Evolutionary conservation across 2,888 invertebrate species (phyloP).

Genomic region (Capitulum mitella): DNA sequence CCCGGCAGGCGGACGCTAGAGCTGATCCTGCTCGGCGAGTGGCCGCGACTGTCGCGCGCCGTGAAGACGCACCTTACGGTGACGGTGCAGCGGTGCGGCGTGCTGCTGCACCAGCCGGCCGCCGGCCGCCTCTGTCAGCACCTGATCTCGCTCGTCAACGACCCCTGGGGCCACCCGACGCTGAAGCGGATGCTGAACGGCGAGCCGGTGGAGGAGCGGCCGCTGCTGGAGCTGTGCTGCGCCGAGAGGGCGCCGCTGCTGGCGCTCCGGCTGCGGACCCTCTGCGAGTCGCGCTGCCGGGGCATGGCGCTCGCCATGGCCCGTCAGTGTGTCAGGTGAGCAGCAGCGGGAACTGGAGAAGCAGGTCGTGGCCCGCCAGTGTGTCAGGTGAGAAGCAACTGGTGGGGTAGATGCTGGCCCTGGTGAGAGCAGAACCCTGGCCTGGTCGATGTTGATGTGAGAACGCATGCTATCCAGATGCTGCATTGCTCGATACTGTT

Average conservation of each 20-base stretch:
- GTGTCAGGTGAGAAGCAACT: slow-evolving; percentile 39
- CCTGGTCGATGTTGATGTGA: too few relatives aligned
- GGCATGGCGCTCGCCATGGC: slow-evolving; percentile 56
- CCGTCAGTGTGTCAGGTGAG: slow-evolving; percentile 45
- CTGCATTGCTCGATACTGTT: too few relatives aligned
- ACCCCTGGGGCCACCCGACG: slow-evolving; percentile 49
- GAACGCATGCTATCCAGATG: too few relatives aligned
- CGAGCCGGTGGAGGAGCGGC: slow-evolving; percentile 42
- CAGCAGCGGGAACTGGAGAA: too few relatives aligned
- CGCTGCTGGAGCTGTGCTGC: slow-evolving; percentile 20
- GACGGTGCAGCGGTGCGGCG: slow-evolving; percentile 47
- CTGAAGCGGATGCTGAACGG: slow-evolving; percentile 46
- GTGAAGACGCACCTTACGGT: slow-evolving; percentile 47
- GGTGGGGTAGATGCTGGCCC: too few relatives aligned
- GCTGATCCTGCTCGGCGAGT: slow-evolving; percentile 51
- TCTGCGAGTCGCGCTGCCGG: slow-evolving; percentile 55
- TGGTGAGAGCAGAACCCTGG: too few relatives aligned
- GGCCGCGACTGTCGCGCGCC: slow-evolving; percentile 50
- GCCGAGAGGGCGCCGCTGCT: slow-evolving; percentile 55
- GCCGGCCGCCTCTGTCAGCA: slow-evolving; percentile 46
- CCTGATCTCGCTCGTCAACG: slow-evolving; percentile 51
- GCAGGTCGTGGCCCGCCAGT: too few relatives aligned
- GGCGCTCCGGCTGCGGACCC: slow-evolving; percentile 54
- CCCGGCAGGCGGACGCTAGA: slow-evolving; percentile 40
- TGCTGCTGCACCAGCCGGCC: slow-evolving; percentile 40